Evolutionary conservation across 2,113 vertebrate genomes (phyloP).

Genomic region (Lagopus muta): DNA sequence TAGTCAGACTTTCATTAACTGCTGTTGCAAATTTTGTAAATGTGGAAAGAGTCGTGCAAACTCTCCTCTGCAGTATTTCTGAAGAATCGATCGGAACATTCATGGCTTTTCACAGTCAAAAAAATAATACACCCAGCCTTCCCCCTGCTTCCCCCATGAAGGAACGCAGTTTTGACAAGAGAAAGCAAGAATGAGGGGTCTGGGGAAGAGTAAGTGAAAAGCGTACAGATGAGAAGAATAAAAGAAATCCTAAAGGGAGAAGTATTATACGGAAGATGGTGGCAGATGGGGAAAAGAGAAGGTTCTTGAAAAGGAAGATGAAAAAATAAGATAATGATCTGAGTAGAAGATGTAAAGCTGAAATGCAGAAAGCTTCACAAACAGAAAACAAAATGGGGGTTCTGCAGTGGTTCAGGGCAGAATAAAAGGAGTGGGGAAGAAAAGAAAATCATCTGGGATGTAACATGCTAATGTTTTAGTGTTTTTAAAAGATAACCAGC

Average conservation of each 20-base stretch:
- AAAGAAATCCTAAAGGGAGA: constrained; percentile 49
- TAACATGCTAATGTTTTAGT: neutral
- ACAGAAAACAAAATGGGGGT: constrained; percentile 5
- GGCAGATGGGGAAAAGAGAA: neutral
- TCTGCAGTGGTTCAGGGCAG: neutral
- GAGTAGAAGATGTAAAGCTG: neutral
- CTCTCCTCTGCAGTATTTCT: constrained; percentile 39
- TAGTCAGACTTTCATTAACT: constrained; percentile 64
- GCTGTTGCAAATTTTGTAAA: constrained; percentile 23
- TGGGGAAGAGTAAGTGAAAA: constrained; percentile 54
- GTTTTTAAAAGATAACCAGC: neutral
- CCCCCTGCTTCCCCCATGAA: constrained; percentile 29
- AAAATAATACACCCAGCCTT: constrained; percentile 35
- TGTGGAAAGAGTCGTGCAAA: neutral
- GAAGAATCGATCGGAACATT: neutral
- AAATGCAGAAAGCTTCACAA: constrained; percentile 42
- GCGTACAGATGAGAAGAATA: constrained; percentile 44
- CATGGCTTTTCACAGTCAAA: constrained; percentile 1
- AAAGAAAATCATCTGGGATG: constrained; percentile 4
- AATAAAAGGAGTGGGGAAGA: constrained; percentile 9
- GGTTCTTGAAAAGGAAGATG: constrained; percentile 51
- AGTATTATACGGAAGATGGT: constrained; percentile 3
- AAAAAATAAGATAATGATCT: constrained; percentile 51
- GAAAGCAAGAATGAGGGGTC: constrained; percentile 25
- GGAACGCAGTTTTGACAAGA: constrained; percentile 52